A percentile compares a stretch with the other conserved stretches of the same genome.
Evolutionary conservation across 2,113 vertebrate species (phyloP).

Genomic region (Sinosuthora webbiana): DNA sequence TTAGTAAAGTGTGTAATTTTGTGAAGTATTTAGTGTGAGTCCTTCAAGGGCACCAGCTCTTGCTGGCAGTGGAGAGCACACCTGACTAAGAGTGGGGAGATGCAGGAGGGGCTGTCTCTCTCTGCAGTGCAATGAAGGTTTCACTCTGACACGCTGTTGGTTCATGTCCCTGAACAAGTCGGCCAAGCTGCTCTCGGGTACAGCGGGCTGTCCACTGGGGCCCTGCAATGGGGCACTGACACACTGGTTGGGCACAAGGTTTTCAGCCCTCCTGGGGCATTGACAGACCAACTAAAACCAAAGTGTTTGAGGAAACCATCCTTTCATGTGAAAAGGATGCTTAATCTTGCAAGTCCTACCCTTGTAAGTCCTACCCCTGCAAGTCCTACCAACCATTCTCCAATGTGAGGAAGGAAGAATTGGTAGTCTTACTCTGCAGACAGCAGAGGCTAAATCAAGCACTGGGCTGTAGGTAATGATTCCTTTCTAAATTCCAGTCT

Average conservation of each 20-base stretch:
- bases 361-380: background rate
- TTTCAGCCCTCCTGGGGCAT: background rate
- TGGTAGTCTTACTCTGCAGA: background rate
- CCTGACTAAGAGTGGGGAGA: background rate
- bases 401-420: fast-evolving
- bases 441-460: background rate
- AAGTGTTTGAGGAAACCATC: background rate
- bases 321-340: background rate
- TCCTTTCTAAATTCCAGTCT: background rate
- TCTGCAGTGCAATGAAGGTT: background rate
- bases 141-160: fast-evolving
- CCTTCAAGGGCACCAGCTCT: background rate
- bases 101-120: background rate
- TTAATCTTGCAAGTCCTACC: background rate
- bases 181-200: fast-evolving
- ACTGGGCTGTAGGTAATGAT: background rate
- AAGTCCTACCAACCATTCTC: background rate
- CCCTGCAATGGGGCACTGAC: background rate
- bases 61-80: background rate
- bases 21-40: background rate
- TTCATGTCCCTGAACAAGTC: fast-evolving
- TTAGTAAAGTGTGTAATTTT: background rate
- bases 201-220: fast-evolving
- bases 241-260: background rate
- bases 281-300: background rate